These are phyloP conservation scores for Tigriopus californicus DNA, from an alignment of 2,888 invertebrate genomes.

Conservation along the genomic window DNA sequence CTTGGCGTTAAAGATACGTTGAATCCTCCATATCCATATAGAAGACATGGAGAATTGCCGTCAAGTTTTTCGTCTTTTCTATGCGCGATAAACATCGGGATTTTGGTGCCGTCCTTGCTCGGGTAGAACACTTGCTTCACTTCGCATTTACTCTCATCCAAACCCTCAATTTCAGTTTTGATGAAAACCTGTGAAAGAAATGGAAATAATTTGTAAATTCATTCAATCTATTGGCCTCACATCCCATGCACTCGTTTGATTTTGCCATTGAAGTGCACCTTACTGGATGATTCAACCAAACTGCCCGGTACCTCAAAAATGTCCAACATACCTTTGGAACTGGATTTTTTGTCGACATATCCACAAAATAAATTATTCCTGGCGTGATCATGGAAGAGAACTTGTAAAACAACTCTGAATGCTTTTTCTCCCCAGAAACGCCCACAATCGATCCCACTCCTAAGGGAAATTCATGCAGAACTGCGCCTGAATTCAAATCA, in stretches of 20 bases:
- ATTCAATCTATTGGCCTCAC: too few relatives aligned
- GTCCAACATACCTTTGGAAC: not conserved
- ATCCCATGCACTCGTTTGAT: too few relatives aligned
- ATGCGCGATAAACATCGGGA: slow-evolving; percentile 78
- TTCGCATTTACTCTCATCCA: slow-evolving; percentile 55
- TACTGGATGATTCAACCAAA: too few relatives aligned
- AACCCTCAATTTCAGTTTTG: slow-evolving; percentile 64
- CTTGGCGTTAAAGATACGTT: slow-evolving; percentile 70
- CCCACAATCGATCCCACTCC: slow-evolving; percentile 70
- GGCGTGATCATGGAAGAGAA: slow-evolving; percentile 88
- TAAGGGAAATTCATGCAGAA: slow-evolving; percentile 52
- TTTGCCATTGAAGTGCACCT: too few relatives aligned
- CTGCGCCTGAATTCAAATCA: slow-evolving; percentile 47
- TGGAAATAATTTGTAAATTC: too few relatives aligned
- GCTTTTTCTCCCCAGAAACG: slow-evolving; percentile 63
- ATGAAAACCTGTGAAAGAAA: slow-evolving; percentile 37
- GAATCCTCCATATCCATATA: slow-evolving; percentile 96
- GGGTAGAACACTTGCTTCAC: slow-evolving; percentile 76
- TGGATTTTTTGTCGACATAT: not conserved
- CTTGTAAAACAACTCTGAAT: slow-evolving; percentile 75
- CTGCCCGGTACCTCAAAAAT: too few relatives aligned
- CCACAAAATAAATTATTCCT: slow-evolving; percentile 48
- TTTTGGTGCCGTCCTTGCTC: slow-evolving; percentile 77
- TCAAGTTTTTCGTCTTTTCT: slow-evolving; percentile 33
- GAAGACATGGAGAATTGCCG: slow-evolving; percentile 53